Evolutionary conservation across 2,113 vertebrate genomes (phyloP).

Genomic region (Ailurus styani): DNA sequence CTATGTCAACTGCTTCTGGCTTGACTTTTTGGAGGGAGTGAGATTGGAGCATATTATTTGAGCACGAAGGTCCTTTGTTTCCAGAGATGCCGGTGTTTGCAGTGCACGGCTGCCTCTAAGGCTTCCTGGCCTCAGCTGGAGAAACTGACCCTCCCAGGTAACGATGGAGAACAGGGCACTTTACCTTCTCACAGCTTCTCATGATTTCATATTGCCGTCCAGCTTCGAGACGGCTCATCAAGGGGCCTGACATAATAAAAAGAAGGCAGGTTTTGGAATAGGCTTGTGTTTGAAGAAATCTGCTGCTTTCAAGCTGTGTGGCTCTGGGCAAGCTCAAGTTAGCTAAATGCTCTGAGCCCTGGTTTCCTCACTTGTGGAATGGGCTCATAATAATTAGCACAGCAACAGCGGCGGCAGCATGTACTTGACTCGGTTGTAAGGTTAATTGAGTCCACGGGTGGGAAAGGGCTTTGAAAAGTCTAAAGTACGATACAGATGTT

Average conservation of each 20-base stretch:
- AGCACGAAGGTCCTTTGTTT: background rate
- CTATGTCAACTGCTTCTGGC: background rate
- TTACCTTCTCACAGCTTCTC: background rate
- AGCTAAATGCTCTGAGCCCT: background rate
- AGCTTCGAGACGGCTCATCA: background rate
- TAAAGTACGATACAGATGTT: background rate
- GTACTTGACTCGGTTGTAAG: background rate
- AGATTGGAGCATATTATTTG: background rate
- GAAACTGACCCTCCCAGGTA: background rate
- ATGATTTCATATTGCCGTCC: background rate
- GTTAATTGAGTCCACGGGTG: background rate
- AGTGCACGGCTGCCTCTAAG: background rate
- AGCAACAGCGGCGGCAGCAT: background rate
- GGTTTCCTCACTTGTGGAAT: background rate
- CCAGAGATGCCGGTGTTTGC: background rate
- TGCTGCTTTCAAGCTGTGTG: background rate
- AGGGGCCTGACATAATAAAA: background rate
- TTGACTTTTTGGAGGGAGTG: background rate
- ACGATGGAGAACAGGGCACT: background rate
- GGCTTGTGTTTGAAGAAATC: background rate
- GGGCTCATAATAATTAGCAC: background rate
- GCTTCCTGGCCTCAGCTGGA: background rate
- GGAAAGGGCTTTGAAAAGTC: background rate
- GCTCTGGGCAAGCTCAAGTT: background rate
- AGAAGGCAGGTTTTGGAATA: background rate